These are phyloP conservation scores for Lingula anatina DNA, from an alignment of 2,888 invertebrate genomes.

Conservation along the genomic window DNA sequence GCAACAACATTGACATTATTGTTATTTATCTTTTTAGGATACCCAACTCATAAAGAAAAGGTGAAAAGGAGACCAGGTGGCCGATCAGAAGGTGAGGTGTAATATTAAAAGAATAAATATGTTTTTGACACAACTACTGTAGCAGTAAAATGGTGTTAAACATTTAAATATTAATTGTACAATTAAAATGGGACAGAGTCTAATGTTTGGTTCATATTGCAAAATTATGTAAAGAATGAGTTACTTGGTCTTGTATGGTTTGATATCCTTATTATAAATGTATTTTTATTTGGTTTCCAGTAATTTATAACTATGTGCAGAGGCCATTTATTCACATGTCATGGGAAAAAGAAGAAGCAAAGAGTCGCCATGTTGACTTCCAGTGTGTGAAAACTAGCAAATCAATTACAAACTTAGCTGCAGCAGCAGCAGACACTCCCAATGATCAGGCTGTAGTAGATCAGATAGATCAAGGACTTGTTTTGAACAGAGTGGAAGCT, in stretches of 20 bases:
- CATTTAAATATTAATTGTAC: too few species aligned
- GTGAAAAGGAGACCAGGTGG: constrained; percentile 85
- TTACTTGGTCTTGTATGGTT: too few species aligned
- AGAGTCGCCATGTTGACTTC: constrained; percentile 97
- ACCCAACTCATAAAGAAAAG: constrained; percentile 99
- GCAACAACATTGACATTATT: too few species aligned
- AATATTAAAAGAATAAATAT: too few species aligned
- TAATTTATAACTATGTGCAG: constrained; percentile 99
- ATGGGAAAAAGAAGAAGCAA: constrained; percentile 99
- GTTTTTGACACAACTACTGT: too few species aligned
- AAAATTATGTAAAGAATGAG: too few species aligned
- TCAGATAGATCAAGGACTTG: not conserved
- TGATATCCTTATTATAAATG: too few species aligned
- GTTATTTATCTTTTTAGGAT: constrained; percentile 57
- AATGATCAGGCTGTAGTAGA: constrained; percentile 43
- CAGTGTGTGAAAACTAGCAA: constrained; percentile 98
- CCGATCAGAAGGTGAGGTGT: constrained; percentile 67
- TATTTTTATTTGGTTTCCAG: constrained; percentile 53
- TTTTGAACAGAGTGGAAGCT: too few species aligned
- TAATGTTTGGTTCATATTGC: too few species aligned
- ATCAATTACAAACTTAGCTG: constrained; percentile 89
- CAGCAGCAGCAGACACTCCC: constrained; percentile 84
- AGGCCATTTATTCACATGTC: constrained; percentile 98
- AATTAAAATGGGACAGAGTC: too few species aligned
- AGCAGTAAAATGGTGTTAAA: too few species aligned